Base-by-base conservation (phyloP, 92 coral and sea anemone species). In the Galaxea fascicularis region DNA sequence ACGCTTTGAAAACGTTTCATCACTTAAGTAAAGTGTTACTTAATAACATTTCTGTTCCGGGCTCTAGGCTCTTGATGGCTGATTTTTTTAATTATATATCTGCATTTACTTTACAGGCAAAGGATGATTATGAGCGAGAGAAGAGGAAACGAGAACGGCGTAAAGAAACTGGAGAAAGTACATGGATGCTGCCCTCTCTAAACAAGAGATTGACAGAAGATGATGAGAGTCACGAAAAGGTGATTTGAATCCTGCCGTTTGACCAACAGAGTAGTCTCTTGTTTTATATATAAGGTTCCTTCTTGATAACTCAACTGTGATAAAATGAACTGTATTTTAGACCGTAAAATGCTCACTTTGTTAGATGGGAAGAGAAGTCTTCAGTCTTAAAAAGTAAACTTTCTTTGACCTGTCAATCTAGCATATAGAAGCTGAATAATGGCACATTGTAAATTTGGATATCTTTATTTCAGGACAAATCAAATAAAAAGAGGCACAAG, bases 121-220 rank as follows among this genome's bases (percentile, higher is more conserved):
- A 94, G 88, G 93, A 92, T 17, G 95, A 94, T 39, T 96, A 92
- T 74, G 96, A 96, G 74, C 83, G 88, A 67, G 94, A 89, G 76
- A 90, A 96, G 85, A 82, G 90, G 26, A 84, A 93, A 20, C 86
- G 90, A 30, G 94, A 91, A 63, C 88, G 80, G 74, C 89, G 92
- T 62, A 94, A 89, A 54, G 90, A 84, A 52, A 90, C 89, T 28
- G 98, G 99, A 16, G 99, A 96, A 91, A 95, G 85, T 45, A 88
- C 98, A 29, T 96, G 99, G 99, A 96, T 96, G 98, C 70, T 96
- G 47, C 98, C 97, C 10, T 89, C 98, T 22, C 81, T 96, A 10
- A 91, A 85, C 71, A 49, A 89, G 69, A 89, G 98, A 56, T 83
- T 96, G 17, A 77, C 92, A 45, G 89, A 70, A 51, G 90, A 89